These are phyloP conservation scores for Epinephelus fuscoguttatus DNA, from an alignment of 2,113 vertebrate species.

Conservation along the genomic window DNA sequence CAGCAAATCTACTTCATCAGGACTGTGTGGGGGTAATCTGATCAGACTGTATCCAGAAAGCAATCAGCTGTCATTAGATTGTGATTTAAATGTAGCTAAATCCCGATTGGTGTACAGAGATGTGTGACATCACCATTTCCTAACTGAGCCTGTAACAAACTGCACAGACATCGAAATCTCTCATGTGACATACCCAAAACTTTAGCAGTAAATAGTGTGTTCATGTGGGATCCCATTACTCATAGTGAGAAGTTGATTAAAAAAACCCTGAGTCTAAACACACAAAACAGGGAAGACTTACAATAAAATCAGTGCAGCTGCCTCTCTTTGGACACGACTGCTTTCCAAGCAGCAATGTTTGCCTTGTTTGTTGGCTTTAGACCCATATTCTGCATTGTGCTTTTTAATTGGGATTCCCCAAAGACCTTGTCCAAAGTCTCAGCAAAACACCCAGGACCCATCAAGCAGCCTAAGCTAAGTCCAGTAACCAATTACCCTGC, in stretches of 20 bases:
- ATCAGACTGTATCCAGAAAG: too few relatives aligned
- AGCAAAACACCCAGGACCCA: constrained; percentile 68
- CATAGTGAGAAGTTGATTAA: neutral
- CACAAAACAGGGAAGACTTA: neutral
- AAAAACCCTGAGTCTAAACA: constrained; percentile 20
- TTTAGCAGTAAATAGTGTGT: neutral
- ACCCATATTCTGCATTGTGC: constrained; percentile 72
- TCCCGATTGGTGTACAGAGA: neutral
- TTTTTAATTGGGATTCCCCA: constrained; percentile 84
- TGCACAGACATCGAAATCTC: neutral
- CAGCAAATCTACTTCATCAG: too few relatives aligned
- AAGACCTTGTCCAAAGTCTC: constrained; percentile 74
- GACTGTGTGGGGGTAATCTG: too few relatives aligned
- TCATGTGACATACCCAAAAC: neutral
- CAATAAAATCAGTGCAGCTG: constrained; percentile 42
- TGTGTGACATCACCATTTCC: neutral
- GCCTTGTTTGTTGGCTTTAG: constrained; percentile 70
- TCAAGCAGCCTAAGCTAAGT: constrained; percentile 73
- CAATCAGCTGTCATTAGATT: too few relatives aligned
- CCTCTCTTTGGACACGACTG: constrained; percentile 37
- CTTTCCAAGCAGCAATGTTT: constrained; percentile 62
- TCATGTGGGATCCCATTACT: neutral
- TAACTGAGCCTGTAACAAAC: neutral
- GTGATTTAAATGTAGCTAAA: neutral
- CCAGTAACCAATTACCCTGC: constrained; percentile 81